Evolutionary conservation across 2,888 invertebrate genomes (phyloP).

Genomic region (Chrysolina oricalcia): DNA sequence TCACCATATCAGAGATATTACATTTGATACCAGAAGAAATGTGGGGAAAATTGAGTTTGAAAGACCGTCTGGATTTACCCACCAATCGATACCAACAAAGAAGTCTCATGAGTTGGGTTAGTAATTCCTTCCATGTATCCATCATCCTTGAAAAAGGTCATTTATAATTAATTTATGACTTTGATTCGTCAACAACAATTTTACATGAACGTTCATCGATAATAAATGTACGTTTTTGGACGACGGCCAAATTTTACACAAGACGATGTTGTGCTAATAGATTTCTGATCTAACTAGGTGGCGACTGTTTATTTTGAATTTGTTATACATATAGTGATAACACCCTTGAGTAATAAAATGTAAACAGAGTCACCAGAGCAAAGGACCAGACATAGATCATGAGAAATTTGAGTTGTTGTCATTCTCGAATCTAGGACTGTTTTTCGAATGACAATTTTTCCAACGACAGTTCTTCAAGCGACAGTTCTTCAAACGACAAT

Average conservation of each 20-base stretch:
- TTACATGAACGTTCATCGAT: not conserved
- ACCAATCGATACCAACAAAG: too few relatives aligned
- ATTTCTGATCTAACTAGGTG: not conserved
- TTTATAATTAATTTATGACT: constrained; percentile 14
- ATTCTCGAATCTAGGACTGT: too few relatives aligned
- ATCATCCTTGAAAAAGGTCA: not conserved
- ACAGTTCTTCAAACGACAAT: too few relatives aligned
- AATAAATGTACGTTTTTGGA: constrained; percentile 8
- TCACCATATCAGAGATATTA: too few relatives aligned
- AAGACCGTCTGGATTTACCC: too few relatives aligned
- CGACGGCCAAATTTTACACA: not conserved
- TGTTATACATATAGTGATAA: not conserved
- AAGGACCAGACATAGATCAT: too few relatives aligned
- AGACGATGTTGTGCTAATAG: not conserved
- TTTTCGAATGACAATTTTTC: too few relatives aligned
- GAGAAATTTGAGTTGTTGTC: too few relatives aligned
- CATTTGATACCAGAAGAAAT: too few relatives aligned
- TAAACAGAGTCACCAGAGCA: not conserved
- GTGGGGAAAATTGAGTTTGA: too few relatives aligned
- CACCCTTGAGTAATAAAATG: not conserved
- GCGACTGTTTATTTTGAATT: not conserved
- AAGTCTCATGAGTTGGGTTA: too few relatives aligned
- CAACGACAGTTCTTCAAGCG: too few relatives aligned
- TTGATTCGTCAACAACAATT: not conserved
- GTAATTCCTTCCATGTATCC: not conserved